phyloP scores from a whole-genome alignment of 2,113 vertebrate species.

The Rhynchomys soricoides region DNA sequence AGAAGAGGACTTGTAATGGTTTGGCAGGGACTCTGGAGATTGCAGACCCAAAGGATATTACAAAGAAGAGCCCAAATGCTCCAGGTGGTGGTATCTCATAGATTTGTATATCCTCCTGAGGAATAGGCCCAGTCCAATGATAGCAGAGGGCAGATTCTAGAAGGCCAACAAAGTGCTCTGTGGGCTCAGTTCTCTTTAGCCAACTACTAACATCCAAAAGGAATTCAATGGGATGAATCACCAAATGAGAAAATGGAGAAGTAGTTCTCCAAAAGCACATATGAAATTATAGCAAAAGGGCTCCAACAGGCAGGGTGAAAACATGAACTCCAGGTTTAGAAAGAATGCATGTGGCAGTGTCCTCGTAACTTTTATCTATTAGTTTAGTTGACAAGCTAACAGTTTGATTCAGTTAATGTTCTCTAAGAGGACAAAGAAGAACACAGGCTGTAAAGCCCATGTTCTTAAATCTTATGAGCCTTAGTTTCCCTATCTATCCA shows the following conservation, averaged over 20 bases:
- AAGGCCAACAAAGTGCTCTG: neutral
- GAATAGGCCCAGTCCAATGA: neutral
- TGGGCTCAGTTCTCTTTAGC: neutral
- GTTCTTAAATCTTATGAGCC: neutral
- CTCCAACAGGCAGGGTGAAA: too few species aligned
- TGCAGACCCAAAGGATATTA: neutral
- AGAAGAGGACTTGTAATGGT: neutral
- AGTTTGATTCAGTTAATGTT: neutral
- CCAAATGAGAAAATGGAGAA: neutral
- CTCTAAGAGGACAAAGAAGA: neutral
- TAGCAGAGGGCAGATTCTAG: fast-evolving
- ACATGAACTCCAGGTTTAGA: neutral
- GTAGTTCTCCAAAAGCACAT: neutral
- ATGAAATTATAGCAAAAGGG: neutral
- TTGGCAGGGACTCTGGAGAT: neutral
- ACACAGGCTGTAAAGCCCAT: neutral
- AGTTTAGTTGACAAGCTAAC: neutral
- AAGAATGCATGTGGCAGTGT: neutral
- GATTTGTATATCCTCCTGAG: neutral
- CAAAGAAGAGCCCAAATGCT: neutral
- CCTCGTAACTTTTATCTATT: neutral
- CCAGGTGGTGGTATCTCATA: neutral
- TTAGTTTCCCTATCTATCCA: neutral
- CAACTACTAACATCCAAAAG: neutral
- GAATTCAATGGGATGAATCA: neutral